Evolutionary conservation across 2,888 invertebrate genomes (phyloP), one percentile per base, ranked within the genome.

Genomic region (Rotaria macrura): DNA sequence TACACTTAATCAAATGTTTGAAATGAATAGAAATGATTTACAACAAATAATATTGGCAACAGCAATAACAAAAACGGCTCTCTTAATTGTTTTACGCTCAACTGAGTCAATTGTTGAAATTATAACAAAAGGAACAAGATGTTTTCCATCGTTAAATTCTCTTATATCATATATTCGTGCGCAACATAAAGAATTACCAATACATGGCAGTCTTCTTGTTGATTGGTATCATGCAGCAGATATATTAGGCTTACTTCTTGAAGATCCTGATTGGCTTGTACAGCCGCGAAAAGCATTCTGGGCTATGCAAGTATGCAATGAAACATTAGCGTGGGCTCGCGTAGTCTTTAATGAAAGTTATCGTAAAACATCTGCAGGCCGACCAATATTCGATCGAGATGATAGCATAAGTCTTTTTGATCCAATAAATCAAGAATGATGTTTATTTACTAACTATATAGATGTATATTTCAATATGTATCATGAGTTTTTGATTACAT

Each of bases 311-410:
- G 43, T 79, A 4, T 79, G 79, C n/a, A 79, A 40, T 43, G 79
- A 79, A 79, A 79, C 79, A n/a, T 43, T 79, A n/a, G 20, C 43
- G 2, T 79, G 79, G 79, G 43, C 43, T n/a, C 40, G 20, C n/a
- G 79, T 9, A 20, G 79, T 79, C 12, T 79, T 79, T 23, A 79
- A 43, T 79, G 79, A 79, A 43, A 43, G 12, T 43, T 79, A 43
- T 43, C 38, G 65, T 65, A 43, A 12, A n/a, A 79, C 25, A n/a
- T 12, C 43, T 43, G 0, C 1, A 0, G 25, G n/a, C 20, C 79
- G 79, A 79, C 79, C 79, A 20, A 79, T 79, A 25, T 79, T 79
- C 17, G 79, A 79, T 79, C 79, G 79, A 38, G 43, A 79, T n/a
- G 79, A 79, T n/a, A 79, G 79, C n/a, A 0, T 14, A 1, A 14